phyloP scores from a whole-genome alignment of 2,888 invertebrate genomes.

The Timema cristinae region DNA sequence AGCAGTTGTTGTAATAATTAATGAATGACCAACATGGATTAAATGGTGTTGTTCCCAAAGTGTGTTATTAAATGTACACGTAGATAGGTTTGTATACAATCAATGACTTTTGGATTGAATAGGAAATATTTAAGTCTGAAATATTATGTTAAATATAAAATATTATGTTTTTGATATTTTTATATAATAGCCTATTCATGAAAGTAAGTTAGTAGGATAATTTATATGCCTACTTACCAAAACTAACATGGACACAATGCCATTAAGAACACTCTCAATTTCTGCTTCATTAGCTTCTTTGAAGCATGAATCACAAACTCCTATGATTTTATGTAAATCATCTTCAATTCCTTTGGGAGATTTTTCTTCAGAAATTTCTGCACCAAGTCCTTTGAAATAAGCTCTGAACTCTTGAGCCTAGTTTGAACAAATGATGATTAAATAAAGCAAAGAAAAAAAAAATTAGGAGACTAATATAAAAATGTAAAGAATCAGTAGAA shows the following conservation, averaged over 20 bases:
- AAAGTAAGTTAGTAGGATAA: too few relatives aligned
- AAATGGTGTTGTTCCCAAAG: too few relatives aligned
- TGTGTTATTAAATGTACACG: too few relatives aligned
- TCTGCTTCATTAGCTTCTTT: constrained; percentile 81
- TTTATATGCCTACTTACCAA: constrained; percentile 54
- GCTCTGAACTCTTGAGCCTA: constrained; percentile 83
- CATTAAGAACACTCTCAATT: constrained; percentile 90
- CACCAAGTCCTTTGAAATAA: constrained; percentile 90
- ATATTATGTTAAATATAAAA: too few relatives aligned
- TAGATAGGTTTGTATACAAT: too few relatives aligned
- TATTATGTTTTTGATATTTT: too few relatives aligned
- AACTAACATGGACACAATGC: constrained; percentile 94
- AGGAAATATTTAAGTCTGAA: too few relatives aligned
- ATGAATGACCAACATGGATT: too few relatives aligned
- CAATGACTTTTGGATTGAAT: too few relatives aligned
- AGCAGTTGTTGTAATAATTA: too few relatives aligned
- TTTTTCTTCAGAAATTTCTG: constrained; percentile 89
- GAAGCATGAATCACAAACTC: constrained; percentile 89
- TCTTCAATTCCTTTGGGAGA: constrained; percentile 86
- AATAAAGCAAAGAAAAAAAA: constrained; percentile 25
- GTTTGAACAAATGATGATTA: neutral
- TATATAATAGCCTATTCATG: too few relatives aligned
- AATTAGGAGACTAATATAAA: neutral
- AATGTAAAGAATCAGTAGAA: neutral
- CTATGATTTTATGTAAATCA: constrained; percentile 91